Evolutionary conservation across 2,113 vertebrate genomes (phyloP).

Genomic region (Catharus bicknelli): DNA sequence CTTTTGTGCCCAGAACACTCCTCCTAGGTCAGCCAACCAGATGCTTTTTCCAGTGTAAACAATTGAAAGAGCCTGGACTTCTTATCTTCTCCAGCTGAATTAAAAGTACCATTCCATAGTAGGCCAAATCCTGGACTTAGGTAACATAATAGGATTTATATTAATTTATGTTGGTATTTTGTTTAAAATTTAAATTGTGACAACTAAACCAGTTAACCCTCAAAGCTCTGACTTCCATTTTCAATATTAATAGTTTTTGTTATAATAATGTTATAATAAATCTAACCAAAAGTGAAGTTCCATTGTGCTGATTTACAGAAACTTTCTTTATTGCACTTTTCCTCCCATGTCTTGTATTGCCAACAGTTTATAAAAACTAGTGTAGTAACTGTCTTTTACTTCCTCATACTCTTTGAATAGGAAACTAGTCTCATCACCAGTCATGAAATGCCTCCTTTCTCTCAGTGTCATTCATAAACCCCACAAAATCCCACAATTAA

Average conservation of each 20-base stretch:
- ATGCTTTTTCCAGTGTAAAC: not conserved
- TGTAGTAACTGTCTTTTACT: not conserved
- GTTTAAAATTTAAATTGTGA: not conserved
- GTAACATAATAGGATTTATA: not conserved
- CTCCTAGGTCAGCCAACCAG: not conserved
- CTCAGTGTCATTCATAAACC: constrained; percentile 29
- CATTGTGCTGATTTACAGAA: not conserved
- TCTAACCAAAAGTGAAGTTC: not conserved
- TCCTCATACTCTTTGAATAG: not conserved
- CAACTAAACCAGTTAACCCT: not conserved
- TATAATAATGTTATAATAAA: not conserved
- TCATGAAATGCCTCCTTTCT: not conserved
- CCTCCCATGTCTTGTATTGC: not conserved
- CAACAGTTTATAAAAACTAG: not conserved
- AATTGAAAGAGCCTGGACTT: not conserved
- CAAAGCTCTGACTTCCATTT: not conserved
- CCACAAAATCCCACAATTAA: constrained; percentile 18
- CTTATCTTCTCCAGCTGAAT: not conserved
- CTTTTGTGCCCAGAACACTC: not conserved
- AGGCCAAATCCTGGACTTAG: not conserved
- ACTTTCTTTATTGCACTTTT: not conserved
- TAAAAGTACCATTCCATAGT: not conserved
- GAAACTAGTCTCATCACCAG: not conserved
- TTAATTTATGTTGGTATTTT: not conserved
- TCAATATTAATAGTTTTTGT: not conserved